Evolutionary conservation across 2,888 invertebrate species (phyloP).

Genomic region (Fragum whitleyi): DNA sequence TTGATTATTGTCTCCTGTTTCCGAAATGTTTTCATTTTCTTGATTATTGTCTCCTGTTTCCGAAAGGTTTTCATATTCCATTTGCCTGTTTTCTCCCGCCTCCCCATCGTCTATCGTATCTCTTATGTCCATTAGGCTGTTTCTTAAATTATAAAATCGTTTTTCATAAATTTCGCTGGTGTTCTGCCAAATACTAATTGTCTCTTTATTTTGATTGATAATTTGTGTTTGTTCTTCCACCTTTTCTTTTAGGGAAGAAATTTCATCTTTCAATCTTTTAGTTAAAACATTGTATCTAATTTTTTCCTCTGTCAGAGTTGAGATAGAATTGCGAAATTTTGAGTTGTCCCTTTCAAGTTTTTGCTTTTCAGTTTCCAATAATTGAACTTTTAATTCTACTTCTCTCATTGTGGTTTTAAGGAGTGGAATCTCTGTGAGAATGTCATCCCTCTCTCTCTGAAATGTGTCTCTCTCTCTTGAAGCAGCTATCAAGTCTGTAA

Average conservation of each 20-base stretch:
- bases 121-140: not conserved
- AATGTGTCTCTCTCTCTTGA: not conserved
- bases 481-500: not conserved
- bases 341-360: not conserved
- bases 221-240: too few relatives aligned
- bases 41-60: too few relatives aligned
- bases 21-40: not conserved
- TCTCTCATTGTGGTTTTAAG: too few relatives aligned
- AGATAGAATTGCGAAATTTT: not conserved
- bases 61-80: not conserved
- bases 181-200: not conserved
- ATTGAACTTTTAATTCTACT: too few relatives aligned
- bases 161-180: not conserved
- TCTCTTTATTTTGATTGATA: too few relatives aligned
- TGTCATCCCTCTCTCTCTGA: not conserved
- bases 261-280: not conserved
- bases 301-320: not conserved
- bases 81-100: not conserved
- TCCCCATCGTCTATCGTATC: constrained; percentile 2
- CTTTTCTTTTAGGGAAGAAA: too few relatives aligned
- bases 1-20: too few relatives aligned
- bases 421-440: not conserved
- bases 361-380: too few relatives aligned
- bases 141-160: not conserved
- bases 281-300: not conserved